Evolutionary conservation across 2,113 vertebrate species (phyloP).

Genomic region (Proterorhinus semilunaris): DNA sequence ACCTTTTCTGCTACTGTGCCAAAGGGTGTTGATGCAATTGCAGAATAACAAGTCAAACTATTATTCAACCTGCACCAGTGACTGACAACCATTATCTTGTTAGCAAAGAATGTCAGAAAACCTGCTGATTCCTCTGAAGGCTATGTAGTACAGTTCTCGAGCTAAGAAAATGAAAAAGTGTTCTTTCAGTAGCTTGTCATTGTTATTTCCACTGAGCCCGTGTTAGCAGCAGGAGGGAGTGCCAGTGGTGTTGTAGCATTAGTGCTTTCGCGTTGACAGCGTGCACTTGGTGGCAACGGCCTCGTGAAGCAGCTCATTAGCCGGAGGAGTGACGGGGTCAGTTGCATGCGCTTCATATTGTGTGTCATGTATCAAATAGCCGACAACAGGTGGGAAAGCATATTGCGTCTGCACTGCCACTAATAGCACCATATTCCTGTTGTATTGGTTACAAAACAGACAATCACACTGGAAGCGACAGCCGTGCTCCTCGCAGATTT

Average conservation of each 20-base stretch:
- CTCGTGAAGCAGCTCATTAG: slow-evolving; percentile 64
- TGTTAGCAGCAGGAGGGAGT: slow-evolving; percentile 4
- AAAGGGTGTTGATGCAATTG: background rate
- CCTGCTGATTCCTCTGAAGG: background rate
- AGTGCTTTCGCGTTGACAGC: slow-evolving; percentile 5
- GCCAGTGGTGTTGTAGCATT: background rate
- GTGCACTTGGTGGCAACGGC: slow-evolving; percentile 34
- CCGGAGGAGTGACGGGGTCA: slow-evolving; percentile 53
- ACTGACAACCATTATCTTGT: background rate
- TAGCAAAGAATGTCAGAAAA: background rate
- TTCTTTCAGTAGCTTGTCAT: background rate
- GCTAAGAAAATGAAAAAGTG: background rate
- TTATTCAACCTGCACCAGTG: background rate
- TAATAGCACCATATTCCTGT: slow-evolving; percentile 62
- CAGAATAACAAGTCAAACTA: background rate
- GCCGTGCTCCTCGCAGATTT: slow-evolving; percentile 39
- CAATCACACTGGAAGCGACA: slow-evolving; percentile 46
- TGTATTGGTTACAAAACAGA: slow-evolving; percentile 57
- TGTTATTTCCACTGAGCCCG: background rate
- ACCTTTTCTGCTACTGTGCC: background rate
- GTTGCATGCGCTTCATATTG: slow-evolving; percentile 59
- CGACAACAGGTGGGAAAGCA: slow-evolving; percentile 72
- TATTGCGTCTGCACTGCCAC: slow-evolving; percentile 58
- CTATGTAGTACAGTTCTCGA: background rate
- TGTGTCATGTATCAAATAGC: slow-evolving; percentile 64